Conservation (phyloP, 2,888 invertebrate species). For the Dioctria rufipes region DNA sequence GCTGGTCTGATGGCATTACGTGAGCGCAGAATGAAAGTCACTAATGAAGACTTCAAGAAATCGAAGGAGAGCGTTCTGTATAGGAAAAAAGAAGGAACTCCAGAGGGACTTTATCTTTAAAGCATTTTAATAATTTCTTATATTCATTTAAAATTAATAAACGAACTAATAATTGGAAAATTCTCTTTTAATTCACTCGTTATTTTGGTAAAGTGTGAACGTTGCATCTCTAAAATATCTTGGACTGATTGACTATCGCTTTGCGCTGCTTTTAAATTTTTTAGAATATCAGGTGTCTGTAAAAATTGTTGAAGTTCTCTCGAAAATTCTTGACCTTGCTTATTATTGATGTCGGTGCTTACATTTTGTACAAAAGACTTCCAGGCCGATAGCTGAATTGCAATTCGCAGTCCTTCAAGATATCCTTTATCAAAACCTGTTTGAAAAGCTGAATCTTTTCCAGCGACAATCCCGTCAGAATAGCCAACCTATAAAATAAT, state of each 20-base stretch:
- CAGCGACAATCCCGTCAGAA: slow-evolving; percentile 79
- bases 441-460: slow-evolving; percentile 78
- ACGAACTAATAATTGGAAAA: slow-evolving; percentile 60
- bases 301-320: slow-evolving; percentile 43
- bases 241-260: too few relatives aligned
- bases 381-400: slow-evolving; percentile 73
- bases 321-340: not conserved
- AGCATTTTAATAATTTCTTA: slow-evolving; percentile 59
- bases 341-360: too few relatives aligned
- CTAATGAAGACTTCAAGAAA: slow-evolving; percentile 99
- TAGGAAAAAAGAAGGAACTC: slow-evolving; percentile 99
- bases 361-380: slow-evolving; percentile 58
- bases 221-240: not conserved
- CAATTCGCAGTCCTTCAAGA: slow-evolving; percentile 76
- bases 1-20: slow-evolving; percentile 98
- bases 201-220: not conserved
- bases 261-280: too few relatives aligned
- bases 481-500: slow-evolving; percentile 75
- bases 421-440: slow-evolving; percentile 81
- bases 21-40: slow-evolving; percentile 99
- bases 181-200: slow-evolving; percentile 36
- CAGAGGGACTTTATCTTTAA: slow-evolving; percentile 98
- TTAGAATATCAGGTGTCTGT: too few relatives aligned
- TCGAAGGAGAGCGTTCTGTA: slow-evolving; percentile 99
- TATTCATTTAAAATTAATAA: slow-evolving; percentile 59